Evolutionary conservation across 2,888 invertebrate genomes (phyloP).

Genomic region (Drosophila colorata): DNA sequence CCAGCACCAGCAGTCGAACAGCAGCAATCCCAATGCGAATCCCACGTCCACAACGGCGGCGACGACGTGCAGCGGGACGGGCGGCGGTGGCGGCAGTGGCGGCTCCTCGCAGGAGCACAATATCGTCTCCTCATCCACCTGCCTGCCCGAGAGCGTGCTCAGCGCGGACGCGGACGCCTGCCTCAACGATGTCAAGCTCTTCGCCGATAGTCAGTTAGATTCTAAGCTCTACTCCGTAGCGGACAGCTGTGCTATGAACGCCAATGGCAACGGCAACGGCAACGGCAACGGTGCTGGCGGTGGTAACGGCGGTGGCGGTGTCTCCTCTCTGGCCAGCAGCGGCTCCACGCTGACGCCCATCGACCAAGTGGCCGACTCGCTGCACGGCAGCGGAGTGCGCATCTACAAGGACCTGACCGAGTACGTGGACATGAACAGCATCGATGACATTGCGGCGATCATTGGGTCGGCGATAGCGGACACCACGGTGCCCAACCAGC

Average conservation of each 20-base stretch:
- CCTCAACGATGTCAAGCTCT: conserved; percentile 88
- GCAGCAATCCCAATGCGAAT: conserved; percentile 67
- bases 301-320: conserved; percentile 39
- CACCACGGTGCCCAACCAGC: conserved; percentile 91
- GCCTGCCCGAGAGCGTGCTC: conserved; percentile 88
- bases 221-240: conserved; percentile 86
- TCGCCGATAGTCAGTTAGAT: conserved; percentile 86
- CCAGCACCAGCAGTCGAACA: conserved; percentile 58
- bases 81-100: conserved; percentile 44
- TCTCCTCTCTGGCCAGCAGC: conserved; percentile 55
- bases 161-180: conserved; percentile 85
- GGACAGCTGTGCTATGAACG: conserved; percentile 85
- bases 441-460: conserved; percentile 94
- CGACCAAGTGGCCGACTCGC: conserved; percentile 87
- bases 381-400: conserved; percentile 86
- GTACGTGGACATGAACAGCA: conserved; percentile 89
- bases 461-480: conserved; percentile 96
- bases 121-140: conserved; percentile 91
- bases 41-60: conserved; percentile 70
- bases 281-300: conserved; percentile 40
- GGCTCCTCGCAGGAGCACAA: conserved; percentile 87
- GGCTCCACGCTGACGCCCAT: conserved; percentile 68
- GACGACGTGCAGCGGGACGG: conserved; percentile 65
- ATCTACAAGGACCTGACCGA: conserved; percentile 85
- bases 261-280: conserved; percentile 1